Percentiles rank a stretch among this genome's conserved stretches.
Conservation (phyloP, 2,888 invertebrate species). For the Drosophila cracens region DNA sequence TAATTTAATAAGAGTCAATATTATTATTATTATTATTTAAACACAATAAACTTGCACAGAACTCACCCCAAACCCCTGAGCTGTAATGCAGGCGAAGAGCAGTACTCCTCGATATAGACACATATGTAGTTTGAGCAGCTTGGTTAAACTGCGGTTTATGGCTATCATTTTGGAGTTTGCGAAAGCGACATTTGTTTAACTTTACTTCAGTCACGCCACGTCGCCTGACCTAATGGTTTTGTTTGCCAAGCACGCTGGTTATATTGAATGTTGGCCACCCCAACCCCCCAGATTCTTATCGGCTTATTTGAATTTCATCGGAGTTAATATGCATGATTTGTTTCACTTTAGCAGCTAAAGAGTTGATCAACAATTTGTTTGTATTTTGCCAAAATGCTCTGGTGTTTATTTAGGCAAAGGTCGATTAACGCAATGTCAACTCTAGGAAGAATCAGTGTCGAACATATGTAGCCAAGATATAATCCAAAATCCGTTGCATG, state of each 20-base stretch:
- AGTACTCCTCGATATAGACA: slow-evolving; percentile 10
- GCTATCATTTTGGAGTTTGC: slow-evolving; percentile 9
- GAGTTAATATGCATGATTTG: slow-evolving; percentile 31
- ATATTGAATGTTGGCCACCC: slow-evolving; percentile 23
- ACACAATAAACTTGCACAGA: background rate
- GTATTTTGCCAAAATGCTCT: slow-evolving; percentile 14
- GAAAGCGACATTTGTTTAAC: slow-evolving; percentile 27
- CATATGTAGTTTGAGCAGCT: slow-evolving; percentile 16
- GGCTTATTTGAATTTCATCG: slow-evolving; percentile 29
- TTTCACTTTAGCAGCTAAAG: slow-evolving; percentile 27
- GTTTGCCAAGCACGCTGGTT: slow-evolving; percentile 21
- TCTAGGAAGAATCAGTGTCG: background rate
- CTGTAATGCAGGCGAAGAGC: slow-evolving; percentile 2
- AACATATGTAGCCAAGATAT: background rate
- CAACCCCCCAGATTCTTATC: slow-evolving; percentile 44
- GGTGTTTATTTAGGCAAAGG: slow-evolving; percentile 19
- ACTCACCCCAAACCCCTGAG: slow-evolving; percentile 49
- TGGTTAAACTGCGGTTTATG: slow-evolving; percentile 8
- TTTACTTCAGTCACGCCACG: slow-evolving; percentile 63
- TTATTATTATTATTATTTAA: background rate
- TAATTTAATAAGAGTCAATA: background rate
- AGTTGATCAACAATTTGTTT: slow-evolving; percentile 23
- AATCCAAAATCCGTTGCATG: background rate
- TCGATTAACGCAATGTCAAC: background rate
- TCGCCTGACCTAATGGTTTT: slow-evolving; percentile 57